Evolutionary conservation across 1,140 invertebrate genomes (phyloP).

Genomic region (Pachypsylla venusta): DNA sequence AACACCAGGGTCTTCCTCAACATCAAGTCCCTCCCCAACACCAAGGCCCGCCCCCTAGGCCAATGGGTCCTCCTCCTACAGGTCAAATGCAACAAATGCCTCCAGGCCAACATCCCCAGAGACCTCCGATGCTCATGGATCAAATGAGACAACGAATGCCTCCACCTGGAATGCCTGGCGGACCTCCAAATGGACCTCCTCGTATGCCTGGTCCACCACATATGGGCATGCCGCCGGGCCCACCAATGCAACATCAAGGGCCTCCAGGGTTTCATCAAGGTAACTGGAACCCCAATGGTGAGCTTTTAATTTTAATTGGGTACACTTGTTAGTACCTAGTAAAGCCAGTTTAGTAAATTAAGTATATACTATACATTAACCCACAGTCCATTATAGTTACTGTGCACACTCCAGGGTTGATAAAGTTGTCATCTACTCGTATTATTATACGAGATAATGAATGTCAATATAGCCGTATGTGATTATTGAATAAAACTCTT

Average conservation of each 20-base stretch:
- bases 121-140: constrained; percentile 28
- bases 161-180: constrained; percentile 18
- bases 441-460: no score
- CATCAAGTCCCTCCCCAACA: constrained; percentile 27
- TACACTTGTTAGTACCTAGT: no score
- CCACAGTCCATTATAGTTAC: no score
- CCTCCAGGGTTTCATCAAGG: constrained; percentile 36
- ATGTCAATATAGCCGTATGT: no score
- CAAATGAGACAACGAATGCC: constrained; percentile 25
- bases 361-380: no score
- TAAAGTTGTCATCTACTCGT: no score
- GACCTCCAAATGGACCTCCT: background rate
- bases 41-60: constrained; percentile 28
- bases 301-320: no score
- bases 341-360: no score
- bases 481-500: no score
- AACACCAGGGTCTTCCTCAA: constrained; percentile 32
- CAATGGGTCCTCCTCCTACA: constrained; percentile 32
- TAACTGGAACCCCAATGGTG: no score
- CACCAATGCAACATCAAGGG: constrained; percentile 25
- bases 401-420: no score
- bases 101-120: constrained; percentile 18
- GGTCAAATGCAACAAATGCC: constrained; percentile 40
- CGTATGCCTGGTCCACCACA: constrained; percentile 19
- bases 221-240: constrained; percentile 13